Evolutionary conservation across 1,140 invertebrate species (phyloP), one percentile per base, ranked within the genome.

Genomic region (Drosophila takahashii): DNA sequence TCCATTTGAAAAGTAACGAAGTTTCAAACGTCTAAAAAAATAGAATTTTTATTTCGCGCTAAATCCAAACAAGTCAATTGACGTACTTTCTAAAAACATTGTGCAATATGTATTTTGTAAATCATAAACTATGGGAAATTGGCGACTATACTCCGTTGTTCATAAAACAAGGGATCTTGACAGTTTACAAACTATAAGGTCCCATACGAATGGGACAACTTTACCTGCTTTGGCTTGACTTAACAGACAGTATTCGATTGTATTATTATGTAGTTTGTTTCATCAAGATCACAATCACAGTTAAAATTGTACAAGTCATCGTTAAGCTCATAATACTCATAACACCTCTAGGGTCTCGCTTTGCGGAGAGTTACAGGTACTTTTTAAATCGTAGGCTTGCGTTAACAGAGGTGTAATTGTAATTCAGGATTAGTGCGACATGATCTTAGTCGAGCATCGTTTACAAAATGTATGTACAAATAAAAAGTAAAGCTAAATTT

Each of bases 391-490:
- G 60, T 50, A 5, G 32, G 34, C 16, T 34, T 44, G 47, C 48
- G 22, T 57, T 58, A 66, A 74, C 67, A 74, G 32, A 75, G 45
- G 32, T 50, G 52, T 57, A 66, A 75, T 75, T 39, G 47, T 57
- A 66, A 45, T 62, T 65, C 15, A 47, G 71, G 51, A 41, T 75
- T 76, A 75, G 72, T 76, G 71, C 60, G 60, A 37, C 59, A 58
- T 50, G 59, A 66, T 66, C 71, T 75, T 75, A 75, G 52, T 75
- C 44, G 45, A 65, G 41, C 75, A 57, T 75, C 41, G 72, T 42
- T 66, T 74, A 74, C 70, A 74, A 56, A 66, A 65, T 51, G 72
- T 76, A 76, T 76, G 37, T 76, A 75, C 60, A 76, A 76, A 76
- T 76, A 52, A 76, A 75, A 52, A 58, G 72, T 75, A 76, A 66